A percentile compares a stretch with the other conserved stretches of the same genome.
Conservation (phyloP, 2,888 invertebrate genomes). For the Nemotelus pantherinus region DNA sequence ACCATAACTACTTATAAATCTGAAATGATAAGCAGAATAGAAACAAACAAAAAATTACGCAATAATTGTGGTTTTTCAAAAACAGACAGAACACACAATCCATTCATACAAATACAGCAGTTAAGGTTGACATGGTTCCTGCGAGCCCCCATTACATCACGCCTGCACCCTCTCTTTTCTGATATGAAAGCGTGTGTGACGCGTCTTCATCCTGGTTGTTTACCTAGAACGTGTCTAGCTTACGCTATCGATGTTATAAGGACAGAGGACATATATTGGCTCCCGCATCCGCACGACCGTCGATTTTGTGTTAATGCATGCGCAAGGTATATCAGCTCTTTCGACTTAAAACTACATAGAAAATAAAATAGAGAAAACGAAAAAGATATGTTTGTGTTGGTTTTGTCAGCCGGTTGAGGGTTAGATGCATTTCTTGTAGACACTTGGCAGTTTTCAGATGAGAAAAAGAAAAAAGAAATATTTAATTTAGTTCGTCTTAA, state of each 20-base stretch:
- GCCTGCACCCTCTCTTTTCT: too few species aligned
- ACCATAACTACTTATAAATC: constrained; percentile 37
- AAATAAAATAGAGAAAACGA: constrained; percentile 26
- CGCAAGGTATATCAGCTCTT: neutral
- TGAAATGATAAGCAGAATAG: constrained; percentile 51
- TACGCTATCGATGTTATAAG: neutral
- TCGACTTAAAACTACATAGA: constrained; percentile 25
- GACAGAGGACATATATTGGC: neutral
- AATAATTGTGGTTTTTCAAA: constrained; percentile 3
- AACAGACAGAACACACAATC: constrained; percentile 27
- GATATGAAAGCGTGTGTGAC: too few species aligned
- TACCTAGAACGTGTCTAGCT: neutral
- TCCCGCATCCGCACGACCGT: neutral
- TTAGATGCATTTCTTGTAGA: constrained; percentile 30
- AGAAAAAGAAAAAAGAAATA: constrained; percentile 33
- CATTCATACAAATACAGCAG: neutral
- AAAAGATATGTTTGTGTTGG: constrained; percentile 7
- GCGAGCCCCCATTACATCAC: neutral
- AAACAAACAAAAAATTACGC: constrained; percentile 34
- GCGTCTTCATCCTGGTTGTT: too few species aligned
- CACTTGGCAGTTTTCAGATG: constrained; percentile 28
- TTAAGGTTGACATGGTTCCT: neutral
- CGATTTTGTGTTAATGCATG: constrained; percentile 2
- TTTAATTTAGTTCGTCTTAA: constrained; percentile 30
- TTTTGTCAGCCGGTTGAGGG: constrained; percentile 28